Conservation (phyloP, 2,888 invertebrate species). For the Epirrhoe alternata region DNA sequence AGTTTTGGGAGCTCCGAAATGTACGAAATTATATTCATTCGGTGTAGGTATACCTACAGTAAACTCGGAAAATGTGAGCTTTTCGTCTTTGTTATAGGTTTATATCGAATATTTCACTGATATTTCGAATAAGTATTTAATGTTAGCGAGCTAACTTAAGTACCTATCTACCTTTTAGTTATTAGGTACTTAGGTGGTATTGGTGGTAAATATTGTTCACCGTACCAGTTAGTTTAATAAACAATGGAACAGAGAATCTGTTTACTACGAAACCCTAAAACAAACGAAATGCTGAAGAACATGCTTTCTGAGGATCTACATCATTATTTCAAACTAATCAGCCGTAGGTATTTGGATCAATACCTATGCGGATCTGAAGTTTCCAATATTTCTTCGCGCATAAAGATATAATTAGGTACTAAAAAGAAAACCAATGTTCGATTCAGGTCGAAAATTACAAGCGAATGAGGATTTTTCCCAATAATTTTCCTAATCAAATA, state of each 20-base stretch:
- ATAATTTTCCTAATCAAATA: too few species aligned
- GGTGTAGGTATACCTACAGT: not conserved
- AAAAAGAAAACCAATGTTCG: too few species aligned
- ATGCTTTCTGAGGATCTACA: not conserved
- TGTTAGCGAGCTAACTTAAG: not conserved
- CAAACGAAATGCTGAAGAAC: not conserved
- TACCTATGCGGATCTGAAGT: not conserved
- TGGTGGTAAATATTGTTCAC: too few species aligned
- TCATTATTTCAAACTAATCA: not conserved
- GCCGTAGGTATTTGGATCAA: not conserved
- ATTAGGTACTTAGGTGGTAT: too few species aligned
- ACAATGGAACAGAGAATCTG: too few species aligned
- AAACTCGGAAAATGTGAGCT: constrained; percentile 10
- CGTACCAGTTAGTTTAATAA: too few species aligned
- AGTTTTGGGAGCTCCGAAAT: constrained; percentile 6
- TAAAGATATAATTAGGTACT: not conserved
- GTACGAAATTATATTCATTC: constrained; percentile 20
- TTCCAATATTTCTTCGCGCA: not conserved
- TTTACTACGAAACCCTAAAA: too few species aligned
- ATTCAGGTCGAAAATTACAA: too few species aligned
- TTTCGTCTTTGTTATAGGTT: not conserved
- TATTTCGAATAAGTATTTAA: not conserved
- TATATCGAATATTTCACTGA: not conserved
- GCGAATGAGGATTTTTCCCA: too few species aligned
- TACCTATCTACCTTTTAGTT: not conserved